Evolutionary conservation across 1,140 invertebrate genomes (phyloP).

Genomic region (Cepaea nemoralis): DNA sequence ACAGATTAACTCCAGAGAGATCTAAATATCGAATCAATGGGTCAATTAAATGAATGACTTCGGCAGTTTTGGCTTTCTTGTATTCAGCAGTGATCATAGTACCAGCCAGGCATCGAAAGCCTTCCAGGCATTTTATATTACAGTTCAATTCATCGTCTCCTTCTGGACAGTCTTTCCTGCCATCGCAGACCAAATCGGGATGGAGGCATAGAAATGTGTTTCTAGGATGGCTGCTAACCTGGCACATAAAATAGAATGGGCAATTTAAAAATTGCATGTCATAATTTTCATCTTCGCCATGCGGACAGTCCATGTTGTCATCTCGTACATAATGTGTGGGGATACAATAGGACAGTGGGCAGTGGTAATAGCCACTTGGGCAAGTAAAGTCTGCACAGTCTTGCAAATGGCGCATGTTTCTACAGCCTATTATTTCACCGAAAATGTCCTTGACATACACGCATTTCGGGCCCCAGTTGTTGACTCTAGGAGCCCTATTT

Average conservation of each 20-base stretch:
- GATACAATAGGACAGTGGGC: background rate
- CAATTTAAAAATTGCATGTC: background rate
- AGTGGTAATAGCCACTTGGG: background rate
- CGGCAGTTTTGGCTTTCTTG: background rate
- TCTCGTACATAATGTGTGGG: background rate
- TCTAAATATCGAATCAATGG: background rate
- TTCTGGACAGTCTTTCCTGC: background rate
- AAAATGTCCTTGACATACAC: conserved; percentile 7
- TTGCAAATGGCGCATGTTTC: conserved; percentile 4
- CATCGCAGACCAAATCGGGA: background rate
- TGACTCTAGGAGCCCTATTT: background rate
- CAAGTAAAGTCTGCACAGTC: conserved; percentile 11
- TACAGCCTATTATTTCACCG: background rate
- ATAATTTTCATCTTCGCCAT: conserved; percentile 7
- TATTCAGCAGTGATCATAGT: background rate
- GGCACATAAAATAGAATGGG: background rate
- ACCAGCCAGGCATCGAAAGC: background rate
- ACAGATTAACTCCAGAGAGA: background rate
- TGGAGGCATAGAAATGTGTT: background rate
- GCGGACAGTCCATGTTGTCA: background rate
- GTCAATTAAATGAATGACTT: background rate
- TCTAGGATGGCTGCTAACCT: background rate
- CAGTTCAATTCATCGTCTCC: conserved; percentile 1
- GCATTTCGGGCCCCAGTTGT: conserved; percentile 27
- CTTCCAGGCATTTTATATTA: background rate